phyloP scores from a whole-genome alignment of 2,113 vertebrate genomes.

The Penelope pileata region DNA sequence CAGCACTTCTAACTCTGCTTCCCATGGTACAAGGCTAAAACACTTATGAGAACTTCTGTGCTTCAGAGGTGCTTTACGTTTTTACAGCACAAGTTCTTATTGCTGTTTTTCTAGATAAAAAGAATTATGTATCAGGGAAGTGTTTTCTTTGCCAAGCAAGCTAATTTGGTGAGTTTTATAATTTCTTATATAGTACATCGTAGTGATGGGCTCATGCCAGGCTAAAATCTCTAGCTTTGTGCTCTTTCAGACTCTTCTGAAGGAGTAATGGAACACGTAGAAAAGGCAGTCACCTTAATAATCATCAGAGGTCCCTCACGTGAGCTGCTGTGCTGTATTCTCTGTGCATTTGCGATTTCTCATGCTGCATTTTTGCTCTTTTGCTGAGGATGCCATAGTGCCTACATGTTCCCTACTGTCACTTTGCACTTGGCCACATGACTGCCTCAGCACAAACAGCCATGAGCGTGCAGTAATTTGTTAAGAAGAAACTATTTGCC shows the following conservation, averaged over 20 bases:
- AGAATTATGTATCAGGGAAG: not conserved
- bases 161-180: not conserved
- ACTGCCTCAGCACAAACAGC: not conserved
- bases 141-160: not conserved
- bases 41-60: not conserved
- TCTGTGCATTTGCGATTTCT: not conserved
- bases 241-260: not conserved
- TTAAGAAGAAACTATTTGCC: not conserved
- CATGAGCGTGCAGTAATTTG: not conserved
- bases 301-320: not conserved
- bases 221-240: not conserved
- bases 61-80: not conserved
- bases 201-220: not conserved
- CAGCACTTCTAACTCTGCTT: not conserved
- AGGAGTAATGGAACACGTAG: not conserved
- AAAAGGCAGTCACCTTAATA: not conserved
- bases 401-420: not conserved
- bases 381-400: not conserved
- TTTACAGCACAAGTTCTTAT: not conserved
- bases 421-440: not conserved
- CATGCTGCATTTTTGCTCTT: not conserved
- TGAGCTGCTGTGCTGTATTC: not conserved
- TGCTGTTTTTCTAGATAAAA: not conserved
- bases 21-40: not conserved
- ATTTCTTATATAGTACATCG: not conserved